These are phyloP conservation scores for Lagenorhynchus albirostris DNA, from an alignment of 2,113 vertebrate genomes.

Conservation along the genomic window DNA sequence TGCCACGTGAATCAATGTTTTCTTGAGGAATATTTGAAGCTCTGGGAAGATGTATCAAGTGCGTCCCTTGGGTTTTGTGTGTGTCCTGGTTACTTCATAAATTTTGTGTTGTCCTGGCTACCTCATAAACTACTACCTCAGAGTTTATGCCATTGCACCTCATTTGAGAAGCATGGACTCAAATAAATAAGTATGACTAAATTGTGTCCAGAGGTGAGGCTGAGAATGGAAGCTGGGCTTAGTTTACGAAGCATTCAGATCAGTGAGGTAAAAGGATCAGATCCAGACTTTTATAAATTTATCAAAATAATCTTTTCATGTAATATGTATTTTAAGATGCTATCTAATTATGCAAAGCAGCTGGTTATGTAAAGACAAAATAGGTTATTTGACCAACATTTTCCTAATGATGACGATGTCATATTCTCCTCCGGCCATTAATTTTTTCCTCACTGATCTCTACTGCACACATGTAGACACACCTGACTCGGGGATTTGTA, in stretches of 20 bases:
- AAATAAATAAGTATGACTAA: background rate
- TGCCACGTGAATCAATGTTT: background rate
- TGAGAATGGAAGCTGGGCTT: background rate
- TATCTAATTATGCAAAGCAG: background rate
- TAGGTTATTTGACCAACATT: background rate
- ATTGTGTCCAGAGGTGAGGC: background rate
- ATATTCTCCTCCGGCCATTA: background rate
- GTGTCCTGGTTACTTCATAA: background rate
- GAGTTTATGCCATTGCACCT: background rate
- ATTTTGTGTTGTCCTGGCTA: background rate
- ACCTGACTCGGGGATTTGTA: background rate
- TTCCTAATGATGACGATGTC: background rate
- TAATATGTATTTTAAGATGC: background rate
- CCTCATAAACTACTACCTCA: background rate
- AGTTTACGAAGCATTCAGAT: background rate
- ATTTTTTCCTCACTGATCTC: background rate
- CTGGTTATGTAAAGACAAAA: background rate
- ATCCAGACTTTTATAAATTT: background rate
- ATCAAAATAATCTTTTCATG: conserved; percentile 1
- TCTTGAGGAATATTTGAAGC: background rate
- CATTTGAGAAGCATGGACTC: background rate
- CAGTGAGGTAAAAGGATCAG: background rate
- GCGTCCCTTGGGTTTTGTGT: background rate
- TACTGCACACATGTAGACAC: background rate
- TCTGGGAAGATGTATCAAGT: background rate